Base-by-base conservation (phyloP, 2,888 invertebrate species). In the Plebejus melissa region DNA sequence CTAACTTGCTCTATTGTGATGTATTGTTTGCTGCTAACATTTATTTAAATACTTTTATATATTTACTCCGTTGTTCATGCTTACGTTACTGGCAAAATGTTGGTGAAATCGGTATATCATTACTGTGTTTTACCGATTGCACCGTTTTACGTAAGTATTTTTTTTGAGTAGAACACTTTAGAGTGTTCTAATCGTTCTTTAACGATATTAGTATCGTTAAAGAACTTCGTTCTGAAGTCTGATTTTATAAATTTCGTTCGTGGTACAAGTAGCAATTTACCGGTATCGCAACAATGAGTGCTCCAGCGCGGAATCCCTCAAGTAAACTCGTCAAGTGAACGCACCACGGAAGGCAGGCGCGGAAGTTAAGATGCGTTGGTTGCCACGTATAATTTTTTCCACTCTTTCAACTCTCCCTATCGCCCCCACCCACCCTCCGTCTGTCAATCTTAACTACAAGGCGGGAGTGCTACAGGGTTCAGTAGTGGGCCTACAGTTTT, bases 371-470 rank as follows among this genome's bases (percentile, higher is more conserved):
- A 93, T 91, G 92, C 91, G 90, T 92, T 88, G 89, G 87, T 89
- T 88, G 90, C 88, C 88, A 89, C 92, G 91, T 93, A 92, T 92
- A 92, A 93, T 93, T 93, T 91, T 84, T 92, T 89, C 91, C 88
- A 89, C 89, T 90, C 89, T 90, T 90, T 89, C 89, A 91, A 90
- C 89, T 88, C 88, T 82, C 88, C 85, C 86, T 84, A 82, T 84
- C 82, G 79, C 84, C 83, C 86, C 85, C 88, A 77, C 85, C 84
- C 84, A 89, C 90, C 92, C 91, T 88, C 87, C 89, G 91, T 92
- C 93, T 92, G 93, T 91, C 93, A 93, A 93, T 93, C 93, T 93
- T 93, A 91, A 90, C 90, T 90, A 88, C 88, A 87, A 88, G 86
- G 86, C 86, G 88, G 88, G 88, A 86, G 86, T 85, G 85, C 83